These are phyloP conservation scores for Brachystomella parvula DNA, from an alignment of 1,140 invertebrate species.

Conservation along the genomic window DNA sequence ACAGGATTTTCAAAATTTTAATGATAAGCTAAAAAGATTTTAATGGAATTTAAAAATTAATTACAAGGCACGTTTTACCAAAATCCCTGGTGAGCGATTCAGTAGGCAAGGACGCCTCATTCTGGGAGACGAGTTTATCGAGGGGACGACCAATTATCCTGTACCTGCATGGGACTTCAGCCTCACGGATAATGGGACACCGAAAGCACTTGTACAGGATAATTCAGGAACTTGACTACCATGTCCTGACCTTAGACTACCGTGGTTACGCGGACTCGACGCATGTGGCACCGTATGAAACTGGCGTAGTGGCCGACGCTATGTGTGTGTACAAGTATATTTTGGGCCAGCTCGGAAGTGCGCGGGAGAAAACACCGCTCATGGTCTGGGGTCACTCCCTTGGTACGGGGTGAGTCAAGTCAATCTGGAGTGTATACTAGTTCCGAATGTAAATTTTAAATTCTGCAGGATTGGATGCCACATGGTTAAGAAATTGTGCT, in stretches of 20 bases:
- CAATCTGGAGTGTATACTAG: conserved; percentile 12
- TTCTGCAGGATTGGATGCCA: conserved; percentile 54
- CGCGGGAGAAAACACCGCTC: conserved; percentile 47
- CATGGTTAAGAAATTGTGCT: conserved; percentile 49
- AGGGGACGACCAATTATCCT: conserved; percentile 55
- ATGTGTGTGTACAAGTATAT: conserved; percentile 70
- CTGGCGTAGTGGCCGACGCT: conserved; percentile 71
- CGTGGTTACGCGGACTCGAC: conserved; percentile 78
- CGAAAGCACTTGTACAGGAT: conserved; percentile 74
- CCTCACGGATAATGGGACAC: conserved; percentile 65
- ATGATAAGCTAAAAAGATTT: neutral
- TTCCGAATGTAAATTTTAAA: conserved; percentile 12
- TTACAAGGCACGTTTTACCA: conserved; percentile 55
- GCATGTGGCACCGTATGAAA: conserved; percentile 59
- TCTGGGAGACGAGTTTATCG: conserved; percentile 44
- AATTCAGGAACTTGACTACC: conserved; percentile 66
- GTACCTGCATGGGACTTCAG: conserved; percentile 83
- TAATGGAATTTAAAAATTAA: conserved; percentile 8
- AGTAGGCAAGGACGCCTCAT: conserved; percentile 38
- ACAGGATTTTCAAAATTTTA: neutral
- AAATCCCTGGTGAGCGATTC: conserved; percentile 43
- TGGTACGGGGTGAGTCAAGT: conserved; percentile 56
- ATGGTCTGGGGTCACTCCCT: conserved; percentile 85
- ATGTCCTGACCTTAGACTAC: conserved; percentile 85
- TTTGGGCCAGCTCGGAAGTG: conserved; percentile 42